Evolutionary conservation across 2,797 vertebrate species (phyloP), one percentile per base, ranked within the genome.

Genomic region (Scarus forsteni): DNA sequence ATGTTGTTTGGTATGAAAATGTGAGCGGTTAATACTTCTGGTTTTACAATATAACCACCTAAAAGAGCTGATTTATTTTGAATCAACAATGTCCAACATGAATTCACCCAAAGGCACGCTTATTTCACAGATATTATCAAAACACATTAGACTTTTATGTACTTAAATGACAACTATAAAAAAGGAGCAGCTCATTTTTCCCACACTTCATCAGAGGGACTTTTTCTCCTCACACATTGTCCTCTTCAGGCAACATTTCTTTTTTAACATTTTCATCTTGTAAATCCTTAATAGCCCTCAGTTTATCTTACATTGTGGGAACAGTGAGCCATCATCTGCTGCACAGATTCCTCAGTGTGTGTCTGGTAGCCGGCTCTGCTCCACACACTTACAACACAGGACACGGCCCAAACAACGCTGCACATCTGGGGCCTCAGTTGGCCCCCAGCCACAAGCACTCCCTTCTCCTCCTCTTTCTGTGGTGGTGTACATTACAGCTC

Each of bases 391-490:
- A 86, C 85, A 85, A 81, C 73, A 78, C 68, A 74, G 68, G 87
- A 88, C 88, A 79, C 80, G 88, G 79, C 77, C 81, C 77, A 86
- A 89, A 92, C 87, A 88, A 75, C 52, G 18, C 68, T 46, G 73
- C 80, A 88, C 88, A 93, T 93, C 90, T 92, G 92, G 84, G 82
- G 78, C 75, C 73, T 82, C 70, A 83, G 83, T 87, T 91, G 88
- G 84, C 83, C 71, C 12, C 34, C 83, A 81, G 80, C 88, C 85
- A 82, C 49, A 39, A 49, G 61, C 75, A 72, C 74, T 73, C 61
- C 64, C 58, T 35, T 75, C 79, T 68, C 70, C 79, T 60, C n/a
- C 77, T 79, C 66, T 67, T 55, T 56, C 74, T 75, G 58, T 59
- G 38, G 45, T 42, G 70, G 77, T 81, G 79, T 80, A 81, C 72